Conservation (phyloP, 2,888 invertebrate species). For the Yponomeuta cagnagella region DNA sequence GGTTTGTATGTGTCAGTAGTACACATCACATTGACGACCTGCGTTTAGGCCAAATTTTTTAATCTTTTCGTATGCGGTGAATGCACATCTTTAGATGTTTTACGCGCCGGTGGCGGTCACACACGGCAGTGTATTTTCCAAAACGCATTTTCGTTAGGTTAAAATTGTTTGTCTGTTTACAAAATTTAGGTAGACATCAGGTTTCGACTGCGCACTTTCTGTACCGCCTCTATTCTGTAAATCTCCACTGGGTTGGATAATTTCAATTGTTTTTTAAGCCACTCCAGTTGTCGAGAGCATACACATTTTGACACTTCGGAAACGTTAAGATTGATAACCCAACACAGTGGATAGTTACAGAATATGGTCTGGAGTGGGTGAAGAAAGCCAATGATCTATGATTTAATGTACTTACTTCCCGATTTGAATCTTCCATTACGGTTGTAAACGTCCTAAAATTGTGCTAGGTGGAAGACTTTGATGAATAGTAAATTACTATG, state of each 20-base stretch:
- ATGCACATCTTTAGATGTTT: background rate
- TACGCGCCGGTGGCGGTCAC: background rate
- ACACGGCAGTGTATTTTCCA: background rate
- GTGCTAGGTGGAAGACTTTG: background rate
- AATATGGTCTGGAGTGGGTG: too few species aligned
- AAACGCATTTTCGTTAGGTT: conserved; percentile 9
- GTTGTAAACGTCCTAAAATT: background rate
- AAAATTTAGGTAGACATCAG: background rate
- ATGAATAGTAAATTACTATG: background rate
- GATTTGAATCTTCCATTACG: background rate
- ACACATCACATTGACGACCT: too few species aligned
- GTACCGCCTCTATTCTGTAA: too few species aligned
- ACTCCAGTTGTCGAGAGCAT: too few species aligned
- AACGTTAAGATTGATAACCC: too few species aligned
- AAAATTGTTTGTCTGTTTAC: conserved; percentile 22
- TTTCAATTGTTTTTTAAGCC: too few species aligned
- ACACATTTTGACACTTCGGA: too few species aligned
- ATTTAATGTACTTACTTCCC: background rate
- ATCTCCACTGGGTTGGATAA: too few species aligned
- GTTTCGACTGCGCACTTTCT: too few species aligned
- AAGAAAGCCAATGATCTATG: too few species aligned
- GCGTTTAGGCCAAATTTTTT: background rate
- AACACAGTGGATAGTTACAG: too few species aligned
- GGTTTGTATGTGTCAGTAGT: too few species aligned
- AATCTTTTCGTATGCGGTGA: background rate